These are phyloP conservation scores for Sarcophaga peregrina DNA, from an alignment of 1,140 invertebrate species.

Conservation along the genomic window DNA sequence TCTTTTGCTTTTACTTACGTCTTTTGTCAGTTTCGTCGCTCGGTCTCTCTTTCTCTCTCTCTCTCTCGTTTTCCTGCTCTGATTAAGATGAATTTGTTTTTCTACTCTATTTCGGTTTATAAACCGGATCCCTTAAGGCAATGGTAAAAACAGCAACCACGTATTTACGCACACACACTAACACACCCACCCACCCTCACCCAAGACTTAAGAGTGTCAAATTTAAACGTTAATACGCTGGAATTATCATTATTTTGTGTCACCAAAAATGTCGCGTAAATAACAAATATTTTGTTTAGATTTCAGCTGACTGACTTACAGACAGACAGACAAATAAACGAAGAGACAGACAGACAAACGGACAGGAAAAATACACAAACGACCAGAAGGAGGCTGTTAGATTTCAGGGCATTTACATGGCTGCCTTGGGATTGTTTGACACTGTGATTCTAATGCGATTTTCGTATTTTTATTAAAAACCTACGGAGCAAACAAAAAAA, in stretches of 20 bases:
- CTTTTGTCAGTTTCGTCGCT: not conserved
- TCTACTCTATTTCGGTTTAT: no score
- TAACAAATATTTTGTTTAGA: constrained; percentile 23
- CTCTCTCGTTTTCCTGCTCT: not conserved
- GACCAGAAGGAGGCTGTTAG: not conserved
- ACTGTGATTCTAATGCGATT: constrained; percentile 43
- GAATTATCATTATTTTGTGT: constrained; percentile 45
- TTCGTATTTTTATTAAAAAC: constrained; percentile 45
- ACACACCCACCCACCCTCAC: not conserved
- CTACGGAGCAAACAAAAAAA: not conserved
- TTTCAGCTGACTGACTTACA: not conserved
- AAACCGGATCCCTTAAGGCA: no score
- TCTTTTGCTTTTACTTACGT: not conserved
- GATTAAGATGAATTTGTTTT: constrained; percentile 34
- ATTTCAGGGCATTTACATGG: not conserved
- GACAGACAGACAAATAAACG: no score
- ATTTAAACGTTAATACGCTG: constrained; percentile 42
- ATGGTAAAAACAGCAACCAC: no score
- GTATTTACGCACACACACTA: not conserved
- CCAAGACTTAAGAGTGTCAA: constrained; percentile 29
- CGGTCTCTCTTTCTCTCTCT: not conserved
- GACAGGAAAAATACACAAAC: no score
- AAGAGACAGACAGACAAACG: no score
- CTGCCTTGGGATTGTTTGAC: not conserved
- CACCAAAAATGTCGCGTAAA: constrained; percentile 29